Evolutionary conservation across 1,140 invertebrate genomes (phyloP).

Genomic region (Pseudomyrmex pallidus): DNA sequence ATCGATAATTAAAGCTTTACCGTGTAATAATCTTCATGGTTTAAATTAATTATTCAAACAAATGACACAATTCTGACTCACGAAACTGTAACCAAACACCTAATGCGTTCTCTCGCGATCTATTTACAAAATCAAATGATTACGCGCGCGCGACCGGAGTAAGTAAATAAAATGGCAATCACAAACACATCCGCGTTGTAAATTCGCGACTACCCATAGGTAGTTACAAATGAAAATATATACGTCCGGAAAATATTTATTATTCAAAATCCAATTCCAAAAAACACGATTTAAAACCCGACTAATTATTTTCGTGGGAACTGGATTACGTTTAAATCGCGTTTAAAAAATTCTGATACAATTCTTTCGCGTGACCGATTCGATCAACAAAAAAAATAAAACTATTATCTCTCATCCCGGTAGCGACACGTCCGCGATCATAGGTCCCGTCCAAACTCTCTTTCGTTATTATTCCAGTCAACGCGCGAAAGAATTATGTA

Average conservation of each 20-base stretch:
- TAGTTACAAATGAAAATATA: neutral
- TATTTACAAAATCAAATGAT: too few relatives aligned
- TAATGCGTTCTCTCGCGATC: too few relatives aligned
- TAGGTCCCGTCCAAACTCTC: neutral
- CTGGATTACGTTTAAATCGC: neutral
- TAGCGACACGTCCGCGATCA: neutral
- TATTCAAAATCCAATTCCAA: slow-evolving; percentile 5
- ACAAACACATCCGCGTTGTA: too few relatives aligned
- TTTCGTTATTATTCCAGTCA: slow-evolving; percentile 31
- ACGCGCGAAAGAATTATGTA: neutral
- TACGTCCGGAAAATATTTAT: neutral
- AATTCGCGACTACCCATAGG: too few relatives aligned
- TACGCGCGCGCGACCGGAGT: too few relatives aligned
- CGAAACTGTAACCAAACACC: too few relatives aligned
- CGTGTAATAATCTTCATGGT: too few relatives aligned
- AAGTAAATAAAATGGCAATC: too few relatives aligned
- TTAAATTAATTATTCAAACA: too few relatives aligned
- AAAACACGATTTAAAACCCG: neutral
- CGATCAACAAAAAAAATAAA: neutral
- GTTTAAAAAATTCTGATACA: neutral
- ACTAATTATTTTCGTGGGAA: neutral
- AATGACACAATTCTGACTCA: too few relatives aligned
- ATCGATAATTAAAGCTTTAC: too few relatives aligned
- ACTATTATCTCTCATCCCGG: neutral
- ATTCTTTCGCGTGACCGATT: too few relatives aligned